These are phyloP conservation scores for Rhimphoctona megacephalus DNA, from an alignment of 2,888 invertebrate genomes.

Conservation along the genomic window DNA sequence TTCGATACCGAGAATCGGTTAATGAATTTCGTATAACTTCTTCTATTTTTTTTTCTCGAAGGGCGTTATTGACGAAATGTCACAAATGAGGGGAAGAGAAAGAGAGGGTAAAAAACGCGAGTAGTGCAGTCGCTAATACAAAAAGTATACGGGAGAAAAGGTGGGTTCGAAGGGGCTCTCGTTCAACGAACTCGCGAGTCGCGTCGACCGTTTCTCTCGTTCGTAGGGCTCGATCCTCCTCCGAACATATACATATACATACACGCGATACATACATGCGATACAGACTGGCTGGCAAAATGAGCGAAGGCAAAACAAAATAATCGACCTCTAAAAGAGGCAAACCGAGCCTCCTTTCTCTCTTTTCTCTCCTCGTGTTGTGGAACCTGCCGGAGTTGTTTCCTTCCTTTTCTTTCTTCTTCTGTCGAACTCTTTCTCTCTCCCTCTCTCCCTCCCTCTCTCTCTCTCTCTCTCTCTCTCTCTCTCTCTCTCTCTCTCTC, in stretches of 20 bases:
- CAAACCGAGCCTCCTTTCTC: slow-evolving; percentile 60
- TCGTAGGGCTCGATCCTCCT: slow-evolving; percentile 63
- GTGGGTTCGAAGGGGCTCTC: slow-evolving; percentile 46
- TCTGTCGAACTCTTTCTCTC: slow-evolving; percentile 42
- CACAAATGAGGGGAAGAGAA: slow-evolving; percentile 21
- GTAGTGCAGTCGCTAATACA: slow-evolving; percentile 24
- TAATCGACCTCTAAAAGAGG: slow-evolving; percentile 69
- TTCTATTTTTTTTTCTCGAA: neutral
- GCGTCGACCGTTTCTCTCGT: slow-evolving; percentile 43
- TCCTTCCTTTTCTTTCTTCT: slow-evolving; percentile 55
- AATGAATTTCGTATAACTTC: neutral
- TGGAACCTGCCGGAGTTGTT: slow-evolving; percentile 71
- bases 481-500: slow-evolving; percentile 27
- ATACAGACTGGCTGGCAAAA: slow-evolving; percentile 68
- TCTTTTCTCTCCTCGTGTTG: slow-evolving; percentile 58
- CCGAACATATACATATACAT: slow-evolving; percentile 58
- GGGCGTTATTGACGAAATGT: slow-evolving; percentile 22
- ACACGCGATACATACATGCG: slow-evolving; percentile 1
- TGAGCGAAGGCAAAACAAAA: slow-evolving; percentile 75
- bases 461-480: slow-evolving; percentile 52
- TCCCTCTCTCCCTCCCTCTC: slow-evolving; percentile 49
- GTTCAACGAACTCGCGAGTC: slow-evolving; percentile 71
- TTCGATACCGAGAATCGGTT: neutral
- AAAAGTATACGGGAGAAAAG: slow-evolving; percentile 54
- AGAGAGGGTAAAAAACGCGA: slow-evolving; percentile 17